Evolutionary conservation across 2,888 invertebrate species (phyloP).

Genomic region (Drosophila tanythrix): DNA sequence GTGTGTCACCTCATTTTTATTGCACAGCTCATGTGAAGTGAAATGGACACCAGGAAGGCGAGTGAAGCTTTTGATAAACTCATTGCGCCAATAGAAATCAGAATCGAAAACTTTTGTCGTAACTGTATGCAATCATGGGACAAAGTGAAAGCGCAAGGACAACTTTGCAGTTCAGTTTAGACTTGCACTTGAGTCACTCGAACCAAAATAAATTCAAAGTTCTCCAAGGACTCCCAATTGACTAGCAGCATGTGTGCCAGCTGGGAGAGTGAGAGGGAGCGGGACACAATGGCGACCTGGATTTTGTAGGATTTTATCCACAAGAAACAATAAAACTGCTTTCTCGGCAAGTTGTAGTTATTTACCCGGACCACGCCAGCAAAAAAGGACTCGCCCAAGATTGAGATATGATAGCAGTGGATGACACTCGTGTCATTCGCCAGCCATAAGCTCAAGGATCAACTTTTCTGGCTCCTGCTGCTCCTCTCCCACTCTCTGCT

Average conservation of each 20-base stretch:
- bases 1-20: slow-evolving; percentile 33
- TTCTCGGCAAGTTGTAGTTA: slow-evolving; percentile 70
- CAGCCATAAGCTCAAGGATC: slow-evolving; percentile 70
- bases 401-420: slow-evolving; percentile 69
- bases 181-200: slow-evolving; percentile 47
- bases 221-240: slow-evolving; percentile 47
- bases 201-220: slow-evolving; percentile 72
- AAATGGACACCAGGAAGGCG: slow-evolving; percentile 3
- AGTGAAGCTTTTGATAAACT: slow-evolving; percentile 11
- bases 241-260: slow-evolving; percentile 15
- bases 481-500: neutral
- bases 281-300: neutral
- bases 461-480: slow-evolving; percentile 54
- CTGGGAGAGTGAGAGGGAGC: neutral
- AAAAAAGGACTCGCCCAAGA: slow-evolving; percentile 34
- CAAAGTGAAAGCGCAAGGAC: slow-evolving; percentile 32
- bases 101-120: slow-evolving; percentile 31
- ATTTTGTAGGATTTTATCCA: slow-evolving; percentile 45
- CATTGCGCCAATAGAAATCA: slow-evolving; percentile 18
- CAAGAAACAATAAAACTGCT: slow-evolving; percentile 73
- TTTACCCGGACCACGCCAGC: slow-evolving; percentile 43
- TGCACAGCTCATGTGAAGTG: slow-evolving; percentile 28
- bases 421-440: slow-evolving; percentile 70
- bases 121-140: slow-evolving; percentile 28
- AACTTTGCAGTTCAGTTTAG: slow-evolving; percentile 30